phyloP scores from a whole-genome alignment of 92 coral and sea anemone species.

The Phymanthus crucifer region DNA sequence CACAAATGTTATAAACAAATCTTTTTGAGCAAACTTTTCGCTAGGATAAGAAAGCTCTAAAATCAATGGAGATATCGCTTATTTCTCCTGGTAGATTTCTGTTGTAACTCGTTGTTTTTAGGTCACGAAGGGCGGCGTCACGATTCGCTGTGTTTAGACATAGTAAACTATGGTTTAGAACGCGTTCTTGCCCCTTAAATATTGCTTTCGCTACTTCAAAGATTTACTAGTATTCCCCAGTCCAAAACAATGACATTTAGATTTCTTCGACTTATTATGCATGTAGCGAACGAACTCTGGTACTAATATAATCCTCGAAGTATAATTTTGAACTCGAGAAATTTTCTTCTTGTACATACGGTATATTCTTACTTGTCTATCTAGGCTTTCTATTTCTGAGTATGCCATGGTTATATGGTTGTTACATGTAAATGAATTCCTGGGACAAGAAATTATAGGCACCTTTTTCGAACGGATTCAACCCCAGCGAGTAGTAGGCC shows the following conservation, averaged over 20 bases:
- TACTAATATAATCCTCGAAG: too few species aligned
- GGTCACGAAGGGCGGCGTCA: conserved; percentile 36
- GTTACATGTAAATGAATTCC: neutral
- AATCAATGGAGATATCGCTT: neutral
- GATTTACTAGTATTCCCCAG: too few species aligned
- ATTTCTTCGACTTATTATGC: too few species aligned
- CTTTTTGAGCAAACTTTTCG: neutral
- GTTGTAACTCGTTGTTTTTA: conserved; percentile 12
- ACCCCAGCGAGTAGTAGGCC: conserved; percentile 1
- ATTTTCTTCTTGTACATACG: too few species aligned
- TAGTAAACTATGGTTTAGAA: too few species aligned
- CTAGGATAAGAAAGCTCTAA: neutral
- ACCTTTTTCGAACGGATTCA: neutral
- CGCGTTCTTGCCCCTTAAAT: neutral
- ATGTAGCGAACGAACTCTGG: too few species aligned
- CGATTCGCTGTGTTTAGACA: neutral
- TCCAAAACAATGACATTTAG: too few species aligned
- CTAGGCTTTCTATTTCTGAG: too few species aligned
- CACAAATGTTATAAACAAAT: neutral
- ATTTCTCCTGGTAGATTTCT: neutral
- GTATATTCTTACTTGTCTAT: too few species aligned
- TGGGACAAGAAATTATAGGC: neutral
- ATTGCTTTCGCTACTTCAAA: neutral
- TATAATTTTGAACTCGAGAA: too few species aligned
- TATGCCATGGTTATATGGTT: too few species aligned